These are phyloP conservation scores for Heliothis subflexa DNA, from an alignment of 1,140 invertebrate species.

Conservation along the genomic window DNA sequence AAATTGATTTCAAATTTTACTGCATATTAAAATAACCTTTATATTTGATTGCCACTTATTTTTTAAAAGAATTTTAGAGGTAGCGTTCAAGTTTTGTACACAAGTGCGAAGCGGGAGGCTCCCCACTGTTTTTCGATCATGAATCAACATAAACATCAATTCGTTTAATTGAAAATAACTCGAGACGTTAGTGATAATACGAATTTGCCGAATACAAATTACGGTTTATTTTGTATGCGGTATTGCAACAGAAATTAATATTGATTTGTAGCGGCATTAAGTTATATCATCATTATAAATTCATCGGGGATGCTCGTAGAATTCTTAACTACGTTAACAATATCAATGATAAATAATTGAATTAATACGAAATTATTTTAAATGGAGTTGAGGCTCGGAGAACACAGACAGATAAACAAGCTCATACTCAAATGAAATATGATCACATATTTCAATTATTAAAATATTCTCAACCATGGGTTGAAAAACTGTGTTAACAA, in stretches of 20 bases:
- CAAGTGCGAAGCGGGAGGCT: slow-evolving; percentile 51
- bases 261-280: slow-evolving; percentile 49
- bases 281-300: slow-evolving; percentile 46
- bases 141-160: slow-evolving; percentile 73
- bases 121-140: slow-evolving; percentile 67
- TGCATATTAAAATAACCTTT: slow-evolving; percentile 82
- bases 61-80: slow-evolving; percentile 53
- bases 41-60: slow-evolving; percentile 75
- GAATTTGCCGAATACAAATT: slow-evolving; percentile 59
- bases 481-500: neutral
- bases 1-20: slow-evolving; percentile 83
- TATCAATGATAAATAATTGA: slow-evolving; percentile 27
- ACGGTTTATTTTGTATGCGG: slow-evolving; percentile 47
- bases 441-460: neutral
- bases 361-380: slow-evolving; percentile 29
- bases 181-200: slow-evolving; percentile 53
- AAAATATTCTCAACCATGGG: neutral
- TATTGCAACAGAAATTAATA: slow-evolving; percentile 49
- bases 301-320: slow-evolving; percentile 26
- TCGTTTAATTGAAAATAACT: slow-evolving; percentile 73
- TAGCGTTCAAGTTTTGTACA: slow-evolving; percentile 44
- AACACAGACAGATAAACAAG: too few species aligned
- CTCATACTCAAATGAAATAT: too few species aligned
- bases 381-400: neutral
- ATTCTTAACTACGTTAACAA: slow-evolving; percentile 6